phyloP scores from a whole-genome alignment of 1,140 invertebrate genomes.

The Pentalonia nigronervosa region DNA sequence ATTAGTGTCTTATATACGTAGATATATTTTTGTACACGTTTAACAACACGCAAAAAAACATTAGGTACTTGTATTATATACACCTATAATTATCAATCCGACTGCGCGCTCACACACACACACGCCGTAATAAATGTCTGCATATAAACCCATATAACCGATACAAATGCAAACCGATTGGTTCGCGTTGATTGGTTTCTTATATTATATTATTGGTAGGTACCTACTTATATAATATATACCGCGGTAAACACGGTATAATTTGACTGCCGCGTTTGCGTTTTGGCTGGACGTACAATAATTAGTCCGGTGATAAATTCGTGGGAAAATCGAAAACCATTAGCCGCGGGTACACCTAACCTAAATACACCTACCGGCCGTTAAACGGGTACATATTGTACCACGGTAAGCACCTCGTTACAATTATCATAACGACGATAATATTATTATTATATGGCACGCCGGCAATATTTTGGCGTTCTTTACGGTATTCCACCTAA shows the following conservation, averaged over 20 bases:
- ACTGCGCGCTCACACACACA: background rate
- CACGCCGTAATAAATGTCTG: background rate
- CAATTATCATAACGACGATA: no score
- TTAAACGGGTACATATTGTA: background rate
- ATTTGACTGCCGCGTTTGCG: background rate
- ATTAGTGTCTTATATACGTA: background rate
- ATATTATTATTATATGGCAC: no score
- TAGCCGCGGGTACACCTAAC: background rate
- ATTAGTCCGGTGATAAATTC: conserved; percentile 19
- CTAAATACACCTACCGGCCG: background rate
- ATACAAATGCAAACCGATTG: background rate
- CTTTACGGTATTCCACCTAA: background rate
- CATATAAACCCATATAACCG: background rate
- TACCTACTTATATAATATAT: background rate
- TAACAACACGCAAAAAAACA: background rate
- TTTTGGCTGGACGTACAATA: background rate
- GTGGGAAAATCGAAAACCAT: conserved; percentile 20
- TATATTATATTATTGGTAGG: background rate
- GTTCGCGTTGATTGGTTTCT: background rate
- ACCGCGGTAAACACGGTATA: background rate
- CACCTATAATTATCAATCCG: conserved; percentile 4
- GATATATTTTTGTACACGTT: background rate
- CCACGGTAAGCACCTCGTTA: background rate
- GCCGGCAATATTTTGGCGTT: no score
- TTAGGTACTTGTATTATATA: background rate